A percentile compares a stretch with the other conserved stretches of the same genome.
Evolutionary conservation across 2,113 vertebrate species (phyloP).

Genomic region (Notothenia coriiceps): DNA sequence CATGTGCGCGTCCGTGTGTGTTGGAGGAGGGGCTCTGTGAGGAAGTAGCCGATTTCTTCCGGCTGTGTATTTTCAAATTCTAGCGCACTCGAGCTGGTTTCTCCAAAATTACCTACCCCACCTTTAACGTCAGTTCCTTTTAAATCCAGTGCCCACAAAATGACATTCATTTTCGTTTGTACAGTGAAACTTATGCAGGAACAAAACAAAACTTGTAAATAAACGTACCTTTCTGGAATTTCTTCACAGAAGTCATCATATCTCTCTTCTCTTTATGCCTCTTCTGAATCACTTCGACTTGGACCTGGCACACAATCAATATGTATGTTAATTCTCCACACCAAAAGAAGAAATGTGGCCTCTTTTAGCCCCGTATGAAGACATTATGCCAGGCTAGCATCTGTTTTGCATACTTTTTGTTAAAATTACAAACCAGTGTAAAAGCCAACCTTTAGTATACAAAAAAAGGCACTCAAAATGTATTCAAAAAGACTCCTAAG

Average conservation of each 20-base stretch:
- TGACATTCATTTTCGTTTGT: background rate
- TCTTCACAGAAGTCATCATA: constrained; percentile 95
- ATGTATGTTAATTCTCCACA: background rate
- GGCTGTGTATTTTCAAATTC: too few relatives aligned
- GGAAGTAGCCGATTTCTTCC: too few relatives aligned
- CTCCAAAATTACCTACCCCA: too few relatives aligned
- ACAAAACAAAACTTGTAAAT: background rate
- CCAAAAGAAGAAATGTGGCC: background rate
- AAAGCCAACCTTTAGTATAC: background rate
- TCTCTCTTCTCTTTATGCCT: constrained; percentile 95
- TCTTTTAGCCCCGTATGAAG: background rate
- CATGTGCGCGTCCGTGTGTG: too few relatives aligned
- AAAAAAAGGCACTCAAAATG: background rate
- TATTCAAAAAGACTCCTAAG: background rate
- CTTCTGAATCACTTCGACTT: constrained; percentile 94
- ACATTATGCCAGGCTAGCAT: background rate
- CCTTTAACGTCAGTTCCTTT: background rate
- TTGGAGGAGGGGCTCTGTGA: too few relatives aligned
- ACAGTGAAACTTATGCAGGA: background rate
- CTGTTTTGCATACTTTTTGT: background rate
- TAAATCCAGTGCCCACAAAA: background rate
- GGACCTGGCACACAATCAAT: constrained; percentile 86
- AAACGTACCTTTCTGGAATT: constrained; percentile 94
- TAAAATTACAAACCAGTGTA: background rate
- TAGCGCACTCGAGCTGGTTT: too few relatives aligned